phyloP scores from a whole-genome alignment of 23 tunicate genomes.

The Clavelina lepadiformis region DNA sequence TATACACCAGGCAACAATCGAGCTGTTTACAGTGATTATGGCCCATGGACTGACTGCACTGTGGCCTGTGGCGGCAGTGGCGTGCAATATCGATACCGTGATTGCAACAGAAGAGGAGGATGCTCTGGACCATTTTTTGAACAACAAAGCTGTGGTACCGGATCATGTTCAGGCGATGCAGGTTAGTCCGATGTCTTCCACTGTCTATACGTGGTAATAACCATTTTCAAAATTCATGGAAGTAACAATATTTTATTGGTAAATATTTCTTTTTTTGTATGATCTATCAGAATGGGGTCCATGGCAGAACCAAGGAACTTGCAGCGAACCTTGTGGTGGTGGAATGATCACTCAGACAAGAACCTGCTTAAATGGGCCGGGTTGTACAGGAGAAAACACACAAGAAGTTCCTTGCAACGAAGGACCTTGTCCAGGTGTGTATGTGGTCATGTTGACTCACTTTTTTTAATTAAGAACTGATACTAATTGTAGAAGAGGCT shows the following conservation, averaged over 20 bases:
- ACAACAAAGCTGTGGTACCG: not conserved
- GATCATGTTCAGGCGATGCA: too few relatives aligned
- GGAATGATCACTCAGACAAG: not conserved
- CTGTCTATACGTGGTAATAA: too few relatives aligned
- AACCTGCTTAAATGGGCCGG: not conserved
- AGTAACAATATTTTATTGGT: too few relatives aligned
- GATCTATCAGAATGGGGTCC: not conserved
- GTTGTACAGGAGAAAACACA: not conserved
- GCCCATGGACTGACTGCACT: not conserved
- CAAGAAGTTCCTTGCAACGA: not conserved
- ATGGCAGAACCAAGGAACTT: not conserved
- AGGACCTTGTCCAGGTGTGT: not conserved
- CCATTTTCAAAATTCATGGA: too few relatives aligned
- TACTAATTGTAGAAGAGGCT: too few relatives aligned
- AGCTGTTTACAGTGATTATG: not conserved
- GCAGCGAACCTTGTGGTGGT: not conserved
- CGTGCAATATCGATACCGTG: not conserved
- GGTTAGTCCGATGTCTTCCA: too few relatives aligned
- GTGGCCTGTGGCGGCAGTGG: conserved; percentile 10
- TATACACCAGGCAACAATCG: too few relatives aligned
- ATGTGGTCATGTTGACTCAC: too few relatives aligned
- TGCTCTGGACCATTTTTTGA: conserved; percentile 6
- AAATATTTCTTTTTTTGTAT: too few relatives aligned
- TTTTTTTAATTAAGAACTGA: too few relatives aligned
- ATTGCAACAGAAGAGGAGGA: not conserved